Conservation (phyloP, 2,113 vertebrate genomes). For the Mastomys coucha region DNA sequence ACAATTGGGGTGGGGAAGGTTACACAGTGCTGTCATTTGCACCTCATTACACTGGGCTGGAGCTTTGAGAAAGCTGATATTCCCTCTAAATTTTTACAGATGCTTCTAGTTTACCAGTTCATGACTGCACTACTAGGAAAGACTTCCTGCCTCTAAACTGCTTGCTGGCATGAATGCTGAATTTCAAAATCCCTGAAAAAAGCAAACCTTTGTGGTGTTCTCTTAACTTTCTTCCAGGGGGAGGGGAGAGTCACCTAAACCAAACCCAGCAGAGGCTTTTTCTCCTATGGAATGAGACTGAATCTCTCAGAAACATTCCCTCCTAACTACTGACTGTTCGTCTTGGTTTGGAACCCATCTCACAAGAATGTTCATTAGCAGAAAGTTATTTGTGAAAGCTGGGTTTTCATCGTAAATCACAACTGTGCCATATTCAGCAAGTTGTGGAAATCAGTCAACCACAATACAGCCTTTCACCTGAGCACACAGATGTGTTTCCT, state of each 20-base stretch:
- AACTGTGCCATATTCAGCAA: constrained; percentile 75
- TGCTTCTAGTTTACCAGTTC: constrained; percentile 93
- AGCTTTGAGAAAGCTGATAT: constrained; percentile 92
- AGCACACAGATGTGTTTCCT: constrained; percentile 61
- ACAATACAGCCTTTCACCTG: constrained; percentile 67
- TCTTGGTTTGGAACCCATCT: constrained; percentile 80
- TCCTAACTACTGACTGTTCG: constrained; percentile 79
- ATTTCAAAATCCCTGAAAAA: constrained; percentile 91
- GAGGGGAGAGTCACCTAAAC: constrained; percentile 72
- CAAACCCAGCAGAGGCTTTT: constrained; percentile 83
- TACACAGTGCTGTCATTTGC: constrained; percentile 90
- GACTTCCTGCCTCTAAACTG: constrained; percentile 92
- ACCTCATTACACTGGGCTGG: constrained; percentile 91
- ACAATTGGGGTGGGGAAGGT: constrained; percentile 88
- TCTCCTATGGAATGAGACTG: constrained; percentile 75
- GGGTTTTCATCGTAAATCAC: constrained; percentile 82
- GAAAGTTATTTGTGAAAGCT: constrained; percentile 82
- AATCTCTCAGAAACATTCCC: constrained; percentile 80
- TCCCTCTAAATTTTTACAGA: constrained; percentile 93
- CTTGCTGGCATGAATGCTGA: constrained; percentile 89
- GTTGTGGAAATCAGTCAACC: constrained; percentile 75
- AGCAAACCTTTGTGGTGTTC: constrained; percentile 87
- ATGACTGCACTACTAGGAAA: constrained; percentile 91
- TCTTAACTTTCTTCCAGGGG: constrained; percentile 84
- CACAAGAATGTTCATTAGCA: constrained; percentile 82